Conservation (phyloP, 2,888 invertebrate species). For the Oxyteleia sp. region DNA sequence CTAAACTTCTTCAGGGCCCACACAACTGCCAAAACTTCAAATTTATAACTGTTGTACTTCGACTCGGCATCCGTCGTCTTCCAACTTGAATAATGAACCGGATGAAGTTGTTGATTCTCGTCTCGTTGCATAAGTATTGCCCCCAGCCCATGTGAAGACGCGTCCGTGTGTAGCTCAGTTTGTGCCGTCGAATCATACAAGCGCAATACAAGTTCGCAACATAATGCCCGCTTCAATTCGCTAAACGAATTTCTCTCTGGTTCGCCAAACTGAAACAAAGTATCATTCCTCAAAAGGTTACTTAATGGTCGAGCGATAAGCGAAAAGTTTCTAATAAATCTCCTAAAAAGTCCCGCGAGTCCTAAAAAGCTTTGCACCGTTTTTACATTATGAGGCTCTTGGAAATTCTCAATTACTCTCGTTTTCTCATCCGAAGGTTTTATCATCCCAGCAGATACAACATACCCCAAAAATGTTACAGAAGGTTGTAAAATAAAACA, state of each 20-base stretch:
- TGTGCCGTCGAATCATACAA: conserved; percentile 6
- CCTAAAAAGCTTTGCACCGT: conserved; percentile 8
- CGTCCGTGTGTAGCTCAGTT: background rate
- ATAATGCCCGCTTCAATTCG: background rate
- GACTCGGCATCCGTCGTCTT: conserved; percentile 9
- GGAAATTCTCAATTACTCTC: background rate
- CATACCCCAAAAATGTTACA: background rate
- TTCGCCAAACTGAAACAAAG: background rate
- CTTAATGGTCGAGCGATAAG: background rate
- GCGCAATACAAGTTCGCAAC: conserved; percentile 3
- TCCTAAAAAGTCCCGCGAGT: conserved; percentile 3
- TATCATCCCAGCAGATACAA: background rate
- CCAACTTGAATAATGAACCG: conserved; percentile 11
- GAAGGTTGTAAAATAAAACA: background rate
- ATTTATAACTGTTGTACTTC: background rate
- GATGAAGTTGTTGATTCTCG: background rate
- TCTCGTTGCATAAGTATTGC: conserved; percentile 13
- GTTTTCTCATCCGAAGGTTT: background rate
- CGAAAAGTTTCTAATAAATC: conserved; percentile 7
- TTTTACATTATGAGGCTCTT: background rate
- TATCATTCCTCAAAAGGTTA: background rate
- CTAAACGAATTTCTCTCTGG: background rate
- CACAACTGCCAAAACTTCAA: background rate
- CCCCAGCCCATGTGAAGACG: conserved; percentile 1
- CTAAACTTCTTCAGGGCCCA: conserved; percentile 3